Conservation (phyloP, 2,888 invertebrate species). For the Coremacera marginata region DNA sequence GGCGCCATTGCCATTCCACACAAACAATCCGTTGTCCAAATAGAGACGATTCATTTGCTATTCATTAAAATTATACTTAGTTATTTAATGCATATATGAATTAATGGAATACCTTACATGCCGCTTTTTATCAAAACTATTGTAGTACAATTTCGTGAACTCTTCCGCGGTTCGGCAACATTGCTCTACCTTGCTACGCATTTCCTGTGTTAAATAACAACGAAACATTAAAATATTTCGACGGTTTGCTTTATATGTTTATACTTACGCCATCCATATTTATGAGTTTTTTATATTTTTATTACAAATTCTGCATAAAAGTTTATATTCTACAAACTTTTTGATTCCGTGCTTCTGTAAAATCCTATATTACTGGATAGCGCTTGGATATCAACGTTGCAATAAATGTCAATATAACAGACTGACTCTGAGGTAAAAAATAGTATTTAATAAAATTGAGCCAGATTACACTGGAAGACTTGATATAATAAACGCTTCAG, state of each 20-base stretch:
- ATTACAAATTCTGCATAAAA: too few species aligned
- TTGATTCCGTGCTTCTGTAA: too few species aligned
- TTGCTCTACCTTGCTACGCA: constrained; percentile 79
- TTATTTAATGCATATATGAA: too few species aligned
- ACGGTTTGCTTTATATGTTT: background rate
- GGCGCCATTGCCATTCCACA: constrained; percentile 94
- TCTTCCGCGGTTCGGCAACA: constrained; percentile 89
- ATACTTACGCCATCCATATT: constrained; percentile 30
- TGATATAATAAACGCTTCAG: too few species aligned
- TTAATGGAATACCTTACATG: constrained; percentile 72
- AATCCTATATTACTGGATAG: too few species aligned
- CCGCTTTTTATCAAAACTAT: constrained; percentile 87
- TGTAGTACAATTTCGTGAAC: constrained; percentile 90
- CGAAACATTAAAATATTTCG: background rate
- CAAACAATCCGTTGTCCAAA: constrained; percentile 83
- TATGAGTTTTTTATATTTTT: background rate
- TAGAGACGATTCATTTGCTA: constrained; percentile 85
- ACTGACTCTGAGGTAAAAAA: too few species aligned
- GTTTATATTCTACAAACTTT: too few species aligned
- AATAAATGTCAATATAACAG: too few species aligned
- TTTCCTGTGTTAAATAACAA: constrained; percentile 71
- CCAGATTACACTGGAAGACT: too few species aligned
- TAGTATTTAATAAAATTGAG: too few species aligned
- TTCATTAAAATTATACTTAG: constrained; percentile 37
- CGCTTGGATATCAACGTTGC: too few species aligned